These are phyloP conservation scores for Agrilus cyanescens DNA, from an alignment of 2,888 invertebrate genomes.

Conservation along the genomic window DNA sequence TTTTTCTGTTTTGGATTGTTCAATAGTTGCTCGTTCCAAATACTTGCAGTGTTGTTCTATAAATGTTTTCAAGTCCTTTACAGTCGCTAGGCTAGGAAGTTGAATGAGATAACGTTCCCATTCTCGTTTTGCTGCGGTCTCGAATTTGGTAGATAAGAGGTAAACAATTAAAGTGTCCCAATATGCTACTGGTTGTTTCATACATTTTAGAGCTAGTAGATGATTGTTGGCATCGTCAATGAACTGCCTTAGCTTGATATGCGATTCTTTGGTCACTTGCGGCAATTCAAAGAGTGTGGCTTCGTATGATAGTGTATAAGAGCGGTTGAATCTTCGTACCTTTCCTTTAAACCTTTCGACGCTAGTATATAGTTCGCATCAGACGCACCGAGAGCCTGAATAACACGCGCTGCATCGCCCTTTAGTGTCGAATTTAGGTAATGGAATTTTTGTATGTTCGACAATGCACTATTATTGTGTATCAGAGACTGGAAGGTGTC, in stretches of 20 bases:
- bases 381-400: not conserved
- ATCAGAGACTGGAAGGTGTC: slow-evolving; percentile 2
- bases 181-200: slow-evolving; percentile 6
- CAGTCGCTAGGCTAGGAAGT: no score
- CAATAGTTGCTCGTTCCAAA: no score
- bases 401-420: not conserved
- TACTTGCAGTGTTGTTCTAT: no score
- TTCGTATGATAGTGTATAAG: no score
- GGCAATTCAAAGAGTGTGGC: no score
- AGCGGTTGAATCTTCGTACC: no score
- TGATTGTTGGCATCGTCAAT: slow-evolving; percentile 5
- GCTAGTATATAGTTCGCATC: no score
- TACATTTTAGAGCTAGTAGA: slow-evolving; percentile 5
- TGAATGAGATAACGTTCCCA: no score
- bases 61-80: no score
- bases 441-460: slow-evolving; percentile 3
- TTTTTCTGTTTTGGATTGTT: no score
- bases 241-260: not conserved
- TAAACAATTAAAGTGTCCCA: slow-evolving; percentile 12
- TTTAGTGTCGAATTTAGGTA: slow-evolving; percentile 1
- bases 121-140: slow-evolving; percentile 1
- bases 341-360: no score
- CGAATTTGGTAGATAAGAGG: slow-evolving; percentile 9
- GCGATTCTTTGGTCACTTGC: no score
- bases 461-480: not conserved